Conservation (phyloP, 2,888 invertebrate genomes). For the Epiblema foenella region DNA sequence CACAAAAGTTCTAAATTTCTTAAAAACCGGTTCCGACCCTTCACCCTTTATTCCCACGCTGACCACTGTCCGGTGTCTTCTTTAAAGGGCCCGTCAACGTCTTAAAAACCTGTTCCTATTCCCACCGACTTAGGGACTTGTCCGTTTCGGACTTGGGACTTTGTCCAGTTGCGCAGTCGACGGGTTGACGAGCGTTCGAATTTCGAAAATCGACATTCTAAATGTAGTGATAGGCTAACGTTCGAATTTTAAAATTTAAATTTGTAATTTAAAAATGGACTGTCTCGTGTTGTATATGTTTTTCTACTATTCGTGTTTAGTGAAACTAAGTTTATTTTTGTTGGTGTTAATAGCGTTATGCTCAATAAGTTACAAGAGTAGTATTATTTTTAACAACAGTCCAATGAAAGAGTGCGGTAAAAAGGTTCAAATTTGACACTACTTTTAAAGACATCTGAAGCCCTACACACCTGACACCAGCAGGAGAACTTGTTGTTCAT, state of each 20-base stretch:
- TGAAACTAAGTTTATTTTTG: neutral
- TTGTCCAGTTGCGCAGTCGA: slow-evolving; percentile 53
- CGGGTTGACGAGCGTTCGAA: slow-evolving; percentile 46
- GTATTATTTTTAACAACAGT: neutral
- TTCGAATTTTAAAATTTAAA: neutral
- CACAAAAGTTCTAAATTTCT: slow-evolving; percentile 16
- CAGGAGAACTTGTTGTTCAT: too few relatives aligned
- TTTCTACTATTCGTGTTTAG: neutral
- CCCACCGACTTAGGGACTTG: slow-evolving; percentile 58
- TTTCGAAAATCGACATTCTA: neutral
- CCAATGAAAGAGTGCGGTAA: neutral
- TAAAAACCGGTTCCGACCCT: slow-evolving; percentile 50
- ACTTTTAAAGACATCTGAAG: neutral
- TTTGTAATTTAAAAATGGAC: neutral
- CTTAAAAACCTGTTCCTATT: slow-evolving; percentile 61
- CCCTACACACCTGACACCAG: too few relatives aligned
- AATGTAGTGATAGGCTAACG: neutral
- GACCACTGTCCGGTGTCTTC: slow-evolving; percentile 47
- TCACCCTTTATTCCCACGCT: slow-evolving; percentile 43
- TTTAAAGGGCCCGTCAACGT: slow-evolving; percentile 53
- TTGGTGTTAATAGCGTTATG: neutral
- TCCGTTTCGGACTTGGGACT: slow-evolving; percentile 42
- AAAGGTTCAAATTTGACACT: neutral
- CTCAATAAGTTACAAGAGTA: neutral
- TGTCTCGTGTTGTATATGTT: neutral